Percentiles rank a stretch among this genome's conserved stretches.
Evolutionary conservation across 2,113 vertebrate species (phyloP).

Genomic region (Plecturocebus donacophilus): DNA sequence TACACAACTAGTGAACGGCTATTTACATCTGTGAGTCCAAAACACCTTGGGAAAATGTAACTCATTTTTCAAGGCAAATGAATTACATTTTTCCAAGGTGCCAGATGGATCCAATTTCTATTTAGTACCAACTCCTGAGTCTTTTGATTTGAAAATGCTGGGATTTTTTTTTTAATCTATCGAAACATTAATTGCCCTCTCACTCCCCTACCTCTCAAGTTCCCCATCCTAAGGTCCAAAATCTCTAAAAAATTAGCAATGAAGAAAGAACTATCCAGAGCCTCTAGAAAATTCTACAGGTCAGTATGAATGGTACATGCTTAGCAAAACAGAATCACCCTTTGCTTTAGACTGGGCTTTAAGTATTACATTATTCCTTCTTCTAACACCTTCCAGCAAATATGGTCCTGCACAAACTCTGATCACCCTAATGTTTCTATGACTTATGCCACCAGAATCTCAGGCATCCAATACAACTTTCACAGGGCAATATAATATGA

Average conservation of each 20-base stretch:
- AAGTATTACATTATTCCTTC: neutral
- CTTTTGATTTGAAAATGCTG: slow-evolving; percentile 58
- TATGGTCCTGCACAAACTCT: neutral
- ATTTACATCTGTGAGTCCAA: slow-evolving; percentile 68
- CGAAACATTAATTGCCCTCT: slow-evolving; percentile 62
- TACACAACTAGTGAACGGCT: slow-evolving; percentile 48
- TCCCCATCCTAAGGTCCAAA: slow-evolving; percentile 21
- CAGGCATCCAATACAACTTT: neutral
- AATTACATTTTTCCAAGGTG: too few relatives aligned
- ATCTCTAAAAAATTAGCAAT: slow-evolving; percentile 62
- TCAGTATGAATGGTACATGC: neutral
- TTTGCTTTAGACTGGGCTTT: neutral
- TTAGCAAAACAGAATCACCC: neutral
- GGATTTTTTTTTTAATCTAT: slow-evolving; percentile 35
- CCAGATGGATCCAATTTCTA: slow-evolving; percentile 52
- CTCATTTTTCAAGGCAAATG: neutral
- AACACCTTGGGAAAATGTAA: slow-evolving; percentile 56
- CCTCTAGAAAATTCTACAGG: neutral
- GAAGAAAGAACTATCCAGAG: neutral
- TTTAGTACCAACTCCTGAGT: slow-evolving; percentile 64
- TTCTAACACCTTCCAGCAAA: neutral
- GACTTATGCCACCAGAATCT: neutral
- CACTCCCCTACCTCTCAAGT: neutral
- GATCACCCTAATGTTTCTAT: neutral
- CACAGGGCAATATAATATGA: neutral